Percentiles rank a stretch among this genome's conserved stretches.
Conservation (phyloP, 2,888 invertebrate genomes). For the Bruchidius siliquastri region DNA sequence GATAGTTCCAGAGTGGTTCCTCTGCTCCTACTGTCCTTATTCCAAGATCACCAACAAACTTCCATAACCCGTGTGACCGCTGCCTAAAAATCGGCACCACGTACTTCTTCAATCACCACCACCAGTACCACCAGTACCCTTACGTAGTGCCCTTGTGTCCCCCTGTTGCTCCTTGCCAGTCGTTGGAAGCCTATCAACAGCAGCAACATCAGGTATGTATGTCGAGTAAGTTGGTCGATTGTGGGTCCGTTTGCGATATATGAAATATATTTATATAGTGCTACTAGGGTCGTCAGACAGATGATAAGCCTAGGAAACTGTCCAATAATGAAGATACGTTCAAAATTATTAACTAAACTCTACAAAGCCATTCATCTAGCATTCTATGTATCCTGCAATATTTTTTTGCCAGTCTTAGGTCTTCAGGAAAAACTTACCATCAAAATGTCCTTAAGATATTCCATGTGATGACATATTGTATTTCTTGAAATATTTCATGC, state of each 20-base stretch:
- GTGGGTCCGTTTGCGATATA: neutral
- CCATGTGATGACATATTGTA: no score
- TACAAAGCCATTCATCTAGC: no score
- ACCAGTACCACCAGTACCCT: conserved; percentile 41
- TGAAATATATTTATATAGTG: no score
- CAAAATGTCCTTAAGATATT: no score
- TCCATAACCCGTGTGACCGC: neutral
- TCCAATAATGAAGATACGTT: no score
- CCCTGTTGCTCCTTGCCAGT: conserved; percentile 40
- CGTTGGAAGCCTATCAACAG: neutral
- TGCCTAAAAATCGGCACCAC: conserved; percentile 42
- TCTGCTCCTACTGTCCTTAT: neutral
- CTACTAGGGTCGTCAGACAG: no score
- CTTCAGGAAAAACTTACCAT: no score
- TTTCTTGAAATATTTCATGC: no score
- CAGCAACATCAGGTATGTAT: neutral
- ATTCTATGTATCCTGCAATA: no score
- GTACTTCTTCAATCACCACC: conserved; percentile 49
- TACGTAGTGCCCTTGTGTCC: conserved; percentile 50
- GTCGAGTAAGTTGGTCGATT: neutral
- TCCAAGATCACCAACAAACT: neutral
- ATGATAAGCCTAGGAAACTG: no score
- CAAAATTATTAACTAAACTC: no score
- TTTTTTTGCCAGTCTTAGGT: no score
- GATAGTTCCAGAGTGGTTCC: neutral